Base-by-base conservation (phyloP, 1,140 invertebrate genomes). In the Drepana arcuata region DNA sequence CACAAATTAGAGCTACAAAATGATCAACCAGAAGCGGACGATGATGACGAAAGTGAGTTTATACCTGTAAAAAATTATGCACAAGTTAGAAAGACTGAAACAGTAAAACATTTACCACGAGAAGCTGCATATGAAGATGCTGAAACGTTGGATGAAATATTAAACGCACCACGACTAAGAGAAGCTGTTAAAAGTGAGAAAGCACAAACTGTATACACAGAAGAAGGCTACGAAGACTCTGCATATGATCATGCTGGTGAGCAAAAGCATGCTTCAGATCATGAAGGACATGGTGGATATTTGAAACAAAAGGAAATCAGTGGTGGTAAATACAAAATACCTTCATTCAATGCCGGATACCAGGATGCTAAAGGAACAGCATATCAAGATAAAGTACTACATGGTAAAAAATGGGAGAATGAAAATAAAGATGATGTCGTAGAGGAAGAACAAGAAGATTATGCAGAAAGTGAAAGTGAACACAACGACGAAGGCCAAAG, bases 151-250 rank as follows among this genome's bases (percentile, higher is more conserved):
- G 88, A 90, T 38, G 88, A 90, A 54, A 73, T 85, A 37, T 55
- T 70, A 41, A 88, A 89, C 50, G 88, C 88, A 2, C 84, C 86
- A 0, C 73, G 90, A 41, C 72, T 92, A 16, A 80, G 85, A 25
- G 88, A 91, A 79, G 86, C 90, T 2, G 85, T 92, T 0, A 89
- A 86, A 29, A 88, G 90, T 48, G 86, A 86, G n/a, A 92, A 91
- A 75, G 84, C 87, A 2, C 90, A 91, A 59, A 91, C 87, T 1
- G 85, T 92, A 3, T 93, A 92, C 51, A 88, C 88, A 2, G 91
- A 93, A 74, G 90, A 93, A 82, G 91, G 91, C 0, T 92, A 91
- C 46, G 90, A 92, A 74, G 91, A 93, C 69, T 84, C 87, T 0
- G 90, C 87, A 3, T 93, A 93, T 51, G 91, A 93, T 64, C 91